A percentile compares a stretch with the other conserved stretches of the same genome.
Evolutionary conservation across 2,113 vertebrate species (phyloP).

Genomic region (Albula goreensis): DNA sequence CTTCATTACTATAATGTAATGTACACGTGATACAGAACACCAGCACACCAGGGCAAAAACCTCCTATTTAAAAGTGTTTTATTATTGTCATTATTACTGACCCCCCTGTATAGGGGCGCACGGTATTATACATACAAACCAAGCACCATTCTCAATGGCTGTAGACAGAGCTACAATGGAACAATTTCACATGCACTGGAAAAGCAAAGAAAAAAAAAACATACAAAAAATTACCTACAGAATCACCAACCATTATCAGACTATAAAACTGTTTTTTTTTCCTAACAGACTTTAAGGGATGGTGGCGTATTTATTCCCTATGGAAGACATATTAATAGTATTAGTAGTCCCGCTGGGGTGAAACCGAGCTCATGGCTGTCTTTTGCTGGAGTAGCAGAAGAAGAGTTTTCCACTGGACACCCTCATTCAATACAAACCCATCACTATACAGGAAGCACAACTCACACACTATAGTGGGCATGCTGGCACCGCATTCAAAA

Average conservation of each 20-base stretch:
- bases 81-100: slow-evolving; percentile 52
- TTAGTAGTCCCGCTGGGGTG: neutral
- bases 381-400: neutral
- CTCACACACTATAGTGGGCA: neutral
- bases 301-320: neutral
- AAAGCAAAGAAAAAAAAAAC: slow-evolving; percentile 16
- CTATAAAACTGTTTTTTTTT: slow-evolving; percentile 29
- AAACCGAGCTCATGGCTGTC: neutral
- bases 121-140: slow-evolving; percentile 43
- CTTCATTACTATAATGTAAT: no score
- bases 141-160: slow-evolving; percentile 55
- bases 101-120: slow-evolving; percentile 32
- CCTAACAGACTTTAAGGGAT: slow-evolving; percentile 23
- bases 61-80: slow-evolving; percentile 60
- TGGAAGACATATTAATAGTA: slow-evolving; percentile 30
- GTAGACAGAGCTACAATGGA: slow-evolving; percentile 44
- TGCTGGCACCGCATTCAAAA: neutral
- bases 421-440: no score
- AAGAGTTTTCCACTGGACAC: neutral
- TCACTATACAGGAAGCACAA: neutral
- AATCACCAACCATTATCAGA: neutral
- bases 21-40: neutral
- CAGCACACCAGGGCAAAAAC: neutral
- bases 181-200: slow-evolving; percentile 55
- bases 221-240: slow-evolving; percentile 17